These are phyloP conservation scores for Trisateles emortualis DNA, from an alignment of 2,888 invertebrate genomes.

Conservation along the genomic window DNA sequence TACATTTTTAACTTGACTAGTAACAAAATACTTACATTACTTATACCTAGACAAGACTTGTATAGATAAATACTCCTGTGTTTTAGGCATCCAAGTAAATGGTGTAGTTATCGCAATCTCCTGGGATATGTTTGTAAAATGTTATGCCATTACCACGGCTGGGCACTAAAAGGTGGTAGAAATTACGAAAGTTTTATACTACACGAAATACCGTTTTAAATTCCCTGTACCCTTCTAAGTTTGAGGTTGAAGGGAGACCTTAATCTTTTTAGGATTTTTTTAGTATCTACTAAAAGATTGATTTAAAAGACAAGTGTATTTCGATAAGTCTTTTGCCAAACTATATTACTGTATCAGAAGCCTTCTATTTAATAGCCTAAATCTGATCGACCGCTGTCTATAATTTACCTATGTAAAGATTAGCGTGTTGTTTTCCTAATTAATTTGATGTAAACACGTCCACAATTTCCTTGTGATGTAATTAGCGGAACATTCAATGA, in stretches of 20 bases:
- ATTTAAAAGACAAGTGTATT: too few relatives aligned
- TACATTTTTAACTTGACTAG: too few relatives aligned
- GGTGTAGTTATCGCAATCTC: not conserved
- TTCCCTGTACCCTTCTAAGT: not conserved
- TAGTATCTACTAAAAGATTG: too few relatives aligned
- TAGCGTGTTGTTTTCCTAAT: conserved; percentile 10
- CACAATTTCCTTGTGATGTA: conserved; percentile 51
- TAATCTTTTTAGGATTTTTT: too few relatives aligned
- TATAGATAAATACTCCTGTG: too few relatives aligned
- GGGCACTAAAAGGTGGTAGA: conserved; percentile 9
- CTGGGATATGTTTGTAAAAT: not conserved
- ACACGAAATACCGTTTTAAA: not conserved
- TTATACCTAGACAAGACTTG: too few relatives aligned
- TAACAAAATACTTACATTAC: too few relatives aligned
- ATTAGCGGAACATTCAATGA: conserved; percentile 64
- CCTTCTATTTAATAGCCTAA: too few relatives aligned
- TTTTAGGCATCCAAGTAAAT: not conserved
- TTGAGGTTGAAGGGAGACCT: not conserved
- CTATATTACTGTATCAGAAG: too few relatives aligned
- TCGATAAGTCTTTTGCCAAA: too few relatives aligned
- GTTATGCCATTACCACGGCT: not conserved
- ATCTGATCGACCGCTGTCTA: too few relatives aligned
- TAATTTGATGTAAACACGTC: conserved; percentile 21
- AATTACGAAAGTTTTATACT: not conserved
- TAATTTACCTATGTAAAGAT: too few relatives aligned